These are phyloP conservation scores for Marasmarcha lunaedactyla DNA, from an alignment of 2,888 invertebrate species.

Conservation along the genomic window DNA sequence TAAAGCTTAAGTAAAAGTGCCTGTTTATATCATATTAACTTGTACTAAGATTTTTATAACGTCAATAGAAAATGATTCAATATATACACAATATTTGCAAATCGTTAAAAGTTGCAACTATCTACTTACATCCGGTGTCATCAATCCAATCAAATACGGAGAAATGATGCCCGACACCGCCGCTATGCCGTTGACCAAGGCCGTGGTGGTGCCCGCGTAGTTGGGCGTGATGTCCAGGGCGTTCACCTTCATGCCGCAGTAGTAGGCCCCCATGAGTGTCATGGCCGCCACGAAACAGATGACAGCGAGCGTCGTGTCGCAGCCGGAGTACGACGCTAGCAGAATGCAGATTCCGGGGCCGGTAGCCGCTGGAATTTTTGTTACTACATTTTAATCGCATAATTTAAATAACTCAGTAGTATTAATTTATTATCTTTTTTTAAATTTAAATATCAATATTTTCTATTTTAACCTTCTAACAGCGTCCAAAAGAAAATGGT, in stretches of 20 bases:
- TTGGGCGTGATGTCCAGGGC: constrained; percentile 74
- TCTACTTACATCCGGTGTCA: constrained; percentile 73
- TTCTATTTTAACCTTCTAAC: too few relatives aligned
- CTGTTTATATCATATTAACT: too few relatives aligned
- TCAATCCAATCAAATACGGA: constrained; percentile 71
- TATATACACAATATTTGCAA: too few relatives aligned
- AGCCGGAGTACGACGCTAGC: constrained; percentile 76
- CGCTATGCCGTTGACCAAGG: constrained; percentile 74
- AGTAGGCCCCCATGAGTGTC: constrained; percentile 79
- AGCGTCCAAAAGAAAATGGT: too few relatives aligned
- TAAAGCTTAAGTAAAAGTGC: too few relatives aligned
- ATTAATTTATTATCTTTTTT: too few relatives aligned
- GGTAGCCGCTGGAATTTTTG: constrained; percentile 69
- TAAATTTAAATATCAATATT: too few relatives aligned
- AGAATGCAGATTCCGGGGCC: constrained; percentile 77
- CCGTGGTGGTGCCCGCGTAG: constrained; percentile 74
- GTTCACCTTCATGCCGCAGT: constrained; percentile 77
- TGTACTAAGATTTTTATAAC: too few relatives aligned
- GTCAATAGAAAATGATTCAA: constrained; percentile 2
- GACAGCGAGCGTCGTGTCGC: constrained; percentile 61
- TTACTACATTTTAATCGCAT: constrained; percentile 6
- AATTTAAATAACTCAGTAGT: too few relatives aligned
- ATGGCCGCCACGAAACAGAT: constrained; percentile 74
- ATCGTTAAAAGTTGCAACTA: too few relatives aligned
- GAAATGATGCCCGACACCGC: constrained; percentile 73